phyloP scores from a whole-genome alignment of 2,888 invertebrate genomes.

The Scaptomyza polygonia region DNA sequence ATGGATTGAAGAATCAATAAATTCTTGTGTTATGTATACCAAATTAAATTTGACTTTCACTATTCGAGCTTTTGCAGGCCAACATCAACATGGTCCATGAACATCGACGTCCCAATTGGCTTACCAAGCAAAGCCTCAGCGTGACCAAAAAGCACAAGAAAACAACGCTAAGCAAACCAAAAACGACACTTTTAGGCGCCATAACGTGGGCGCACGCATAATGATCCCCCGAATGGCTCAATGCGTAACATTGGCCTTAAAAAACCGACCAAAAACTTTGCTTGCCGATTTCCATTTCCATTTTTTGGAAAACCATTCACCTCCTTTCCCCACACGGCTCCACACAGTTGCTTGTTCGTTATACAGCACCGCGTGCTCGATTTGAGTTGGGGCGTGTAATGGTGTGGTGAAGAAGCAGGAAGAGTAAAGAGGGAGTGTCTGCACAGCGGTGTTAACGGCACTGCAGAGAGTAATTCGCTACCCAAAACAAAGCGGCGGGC shows the following conservation, averaged over 20 bases:
- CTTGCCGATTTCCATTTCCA: constrained; percentile 60
- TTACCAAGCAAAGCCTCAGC: constrained; percentile 2
- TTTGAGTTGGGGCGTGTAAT: background rate
- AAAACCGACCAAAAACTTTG: constrained; percentile 50
- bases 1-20: background rate
- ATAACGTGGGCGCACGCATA: constrained; percentile 76
- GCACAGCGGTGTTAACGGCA: constrained; percentile 78
- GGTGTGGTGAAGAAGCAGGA: background rate
- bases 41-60: constrained; percentile 10
- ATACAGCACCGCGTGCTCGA: constrained; percentile 21
- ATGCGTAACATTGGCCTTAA: constrained; percentile 56
- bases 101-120: constrained; percentile 25
- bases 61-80: background rate
- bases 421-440: constrained; percentile 5
- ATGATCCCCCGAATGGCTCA: constrained; percentile 74
- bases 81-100: constrained; percentile 1
- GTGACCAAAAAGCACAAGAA: too few species aligned
- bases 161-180: constrained; percentile 27
- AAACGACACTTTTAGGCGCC: constrained; percentile 64
- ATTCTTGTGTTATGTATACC: background rate
- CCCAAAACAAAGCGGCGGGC: constrained; percentile 38
- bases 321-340: background rate
- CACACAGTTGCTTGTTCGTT: constrained; percentile 26
- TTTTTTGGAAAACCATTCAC: constrained; percentile 64
- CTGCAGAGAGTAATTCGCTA: constrained; percentile 79